Conservation (phyloP, 2,888 invertebrate species). For the Tetragonisca angustula region DNA sequence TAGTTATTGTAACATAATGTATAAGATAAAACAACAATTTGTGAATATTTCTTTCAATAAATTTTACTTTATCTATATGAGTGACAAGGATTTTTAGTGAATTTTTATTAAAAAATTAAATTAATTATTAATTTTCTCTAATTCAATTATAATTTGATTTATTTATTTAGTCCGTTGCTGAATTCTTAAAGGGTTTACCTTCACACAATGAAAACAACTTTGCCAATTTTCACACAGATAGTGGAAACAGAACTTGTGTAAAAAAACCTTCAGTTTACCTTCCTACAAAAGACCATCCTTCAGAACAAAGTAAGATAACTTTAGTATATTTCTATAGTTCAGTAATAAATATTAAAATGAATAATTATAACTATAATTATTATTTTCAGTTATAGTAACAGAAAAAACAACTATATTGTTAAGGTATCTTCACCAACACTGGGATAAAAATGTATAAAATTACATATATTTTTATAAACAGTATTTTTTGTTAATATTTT, state of each 20-base stretch:
- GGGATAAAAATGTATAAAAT: constrained; percentile 93
- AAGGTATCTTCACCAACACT: constrained; percentile 97
- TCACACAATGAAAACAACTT: constrained; percentile 96
- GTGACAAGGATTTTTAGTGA: neutral
- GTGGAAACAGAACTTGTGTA: constrained; percentile 91
- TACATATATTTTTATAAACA: neutral
- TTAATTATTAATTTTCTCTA: neutral
- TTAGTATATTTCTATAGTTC: constrained; percentile 63
- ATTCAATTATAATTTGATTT: constrained; percentile 9
- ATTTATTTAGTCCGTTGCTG: constrained; percentile 91
- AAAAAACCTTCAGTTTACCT: constrained; percentile 96
- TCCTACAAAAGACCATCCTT: constrained; percentile 96
- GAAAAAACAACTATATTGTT: constrained; percentile 97
- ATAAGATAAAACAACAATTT: neutral
- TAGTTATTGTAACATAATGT: neutral
- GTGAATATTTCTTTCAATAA: neutral
- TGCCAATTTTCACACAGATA: constrained; percentile 94
- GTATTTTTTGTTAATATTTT: neutral
- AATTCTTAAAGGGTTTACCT: constrained; percentile 96
- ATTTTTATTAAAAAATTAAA: neutral
- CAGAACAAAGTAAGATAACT: constrained; percentile 92
- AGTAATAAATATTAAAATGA: neutral
- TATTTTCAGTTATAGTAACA: constrained; percentile 94
- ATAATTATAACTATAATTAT: constrained; percentile 40
- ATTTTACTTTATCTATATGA: neutral